Evolutionary conservation across 2,888 invertebrate genomes (phyloP).

Genomic region (Eupithecia centaureata): DNA sequence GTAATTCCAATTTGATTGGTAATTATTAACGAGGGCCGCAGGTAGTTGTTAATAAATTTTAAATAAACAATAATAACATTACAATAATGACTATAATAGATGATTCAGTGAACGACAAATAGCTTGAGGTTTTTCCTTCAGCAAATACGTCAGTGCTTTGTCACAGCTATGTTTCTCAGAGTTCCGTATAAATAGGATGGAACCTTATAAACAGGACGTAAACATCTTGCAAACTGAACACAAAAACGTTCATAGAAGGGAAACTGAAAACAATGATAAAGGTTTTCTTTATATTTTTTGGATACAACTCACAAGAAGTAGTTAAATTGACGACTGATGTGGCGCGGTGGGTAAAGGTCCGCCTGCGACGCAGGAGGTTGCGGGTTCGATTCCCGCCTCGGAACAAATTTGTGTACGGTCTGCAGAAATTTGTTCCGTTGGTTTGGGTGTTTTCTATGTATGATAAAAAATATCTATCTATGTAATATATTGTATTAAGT

Average conservation of each 20-base stretch:
- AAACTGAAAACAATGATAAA: background rate
- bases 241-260: conserved; percentile 1
- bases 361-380: too few species aligned
- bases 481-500: too few species aligned
- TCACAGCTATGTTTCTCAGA: conserved; percentile 1
- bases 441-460: too few species aligned
- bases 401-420: too few species aligned
- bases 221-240: background rate
- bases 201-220: conserved; percentile 6
- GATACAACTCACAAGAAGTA: background rate
- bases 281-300: background rate
- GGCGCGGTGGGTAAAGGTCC: too few species aligned
- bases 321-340: too few species aligned
- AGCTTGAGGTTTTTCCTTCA: conserved; percentile 6
- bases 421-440: too few species aligned
- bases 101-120: background rate
- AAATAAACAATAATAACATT: background rate
- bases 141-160: conserved; percentile 1
- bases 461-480: too few species aligned
- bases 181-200: conserved; percentile 5
- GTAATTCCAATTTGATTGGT: background rate
- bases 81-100: background rate
- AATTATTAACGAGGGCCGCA: background rate
- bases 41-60: background rate
- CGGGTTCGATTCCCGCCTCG: too few species aligned